Conservation (phyloP, 1,140 invertebrate genomes). For the Plutomurus gul region DNA sequence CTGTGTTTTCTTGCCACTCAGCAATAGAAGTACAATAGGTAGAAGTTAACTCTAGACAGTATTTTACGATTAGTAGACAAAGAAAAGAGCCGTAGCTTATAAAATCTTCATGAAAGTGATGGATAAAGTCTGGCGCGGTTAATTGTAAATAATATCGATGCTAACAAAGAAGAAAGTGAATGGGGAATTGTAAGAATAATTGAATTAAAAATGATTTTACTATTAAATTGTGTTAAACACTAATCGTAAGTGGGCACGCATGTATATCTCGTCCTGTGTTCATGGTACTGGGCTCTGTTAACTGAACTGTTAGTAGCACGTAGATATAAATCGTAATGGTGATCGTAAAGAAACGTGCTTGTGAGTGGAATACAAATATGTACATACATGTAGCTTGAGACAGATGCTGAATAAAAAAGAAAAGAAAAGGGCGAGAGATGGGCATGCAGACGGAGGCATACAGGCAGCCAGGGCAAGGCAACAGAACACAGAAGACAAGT, state of each 20-base stretch:
- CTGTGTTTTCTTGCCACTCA: too few species aligned
- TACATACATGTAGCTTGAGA: too few species aligned
- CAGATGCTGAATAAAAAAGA: conserved; percentile 20
- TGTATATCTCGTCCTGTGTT: background rate
- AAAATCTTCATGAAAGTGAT: background rate
- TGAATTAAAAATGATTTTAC: conserved; percentile 19
- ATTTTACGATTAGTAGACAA: background rate
- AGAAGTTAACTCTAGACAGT: too few species aligned
- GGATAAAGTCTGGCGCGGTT: background rate
- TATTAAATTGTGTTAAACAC: conserved; percentile 1
- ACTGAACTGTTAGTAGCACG: background rate
- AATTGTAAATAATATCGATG: background rate
- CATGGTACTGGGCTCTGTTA: background rate
- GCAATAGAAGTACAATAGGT: too few species aligned
- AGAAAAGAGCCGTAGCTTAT: background rate
- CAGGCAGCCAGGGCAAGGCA: background rate
- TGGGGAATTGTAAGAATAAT: background rate
- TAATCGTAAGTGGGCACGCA: conserved; percentile 15
- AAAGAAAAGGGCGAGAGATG: background rate
- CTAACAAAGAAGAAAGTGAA: background rate
- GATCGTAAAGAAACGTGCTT: conserved; percentile 7
- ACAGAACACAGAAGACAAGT: background rate
- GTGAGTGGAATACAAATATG: conserved; percentile 18
- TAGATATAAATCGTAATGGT: conserved; percentile 23
- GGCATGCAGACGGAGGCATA: background rate